phyloP scores from a whole-genome alignment of 2,797 vertebrate genomes.

The Gila robusta region DNA sequence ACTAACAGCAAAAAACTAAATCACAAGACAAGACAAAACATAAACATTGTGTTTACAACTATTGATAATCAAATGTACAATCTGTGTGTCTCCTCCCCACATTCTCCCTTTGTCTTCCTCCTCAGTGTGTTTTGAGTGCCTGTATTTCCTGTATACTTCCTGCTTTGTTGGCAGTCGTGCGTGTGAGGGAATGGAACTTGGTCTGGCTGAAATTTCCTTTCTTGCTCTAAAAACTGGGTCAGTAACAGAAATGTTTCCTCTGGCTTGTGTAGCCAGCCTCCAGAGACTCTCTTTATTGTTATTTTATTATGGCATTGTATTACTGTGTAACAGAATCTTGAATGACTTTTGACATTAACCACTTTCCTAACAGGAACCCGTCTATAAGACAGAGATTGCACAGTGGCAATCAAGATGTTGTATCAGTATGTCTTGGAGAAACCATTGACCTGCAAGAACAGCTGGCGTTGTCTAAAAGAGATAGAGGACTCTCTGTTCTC shows the following conservation, averaged over 20 bases:
- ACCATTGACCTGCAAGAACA: conserved; percentile 62
- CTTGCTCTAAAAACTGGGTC: conserved; percentile 58
- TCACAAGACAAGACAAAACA: neutral
- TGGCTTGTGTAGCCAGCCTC: neutral
- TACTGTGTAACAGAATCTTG: conserved; percentile 1
- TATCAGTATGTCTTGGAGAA: conserved; percentile 26
- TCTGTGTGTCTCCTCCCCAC: neutral
- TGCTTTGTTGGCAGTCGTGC: conserved; percentile 69
- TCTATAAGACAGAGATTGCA: neutral
- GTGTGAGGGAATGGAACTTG: conserved; percentile 65
- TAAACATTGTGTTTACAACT: neutral
- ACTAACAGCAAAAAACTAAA: neutral
- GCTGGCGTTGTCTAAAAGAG: conserved; percentile 69
- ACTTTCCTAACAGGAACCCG: neutral
- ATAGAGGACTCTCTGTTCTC: conserved; percentile 72
- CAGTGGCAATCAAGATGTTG: conserved; percentile 31
- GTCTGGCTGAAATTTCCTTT: conserved; percentile 70
- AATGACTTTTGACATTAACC: conserved; percentile 8
- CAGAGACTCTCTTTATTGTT: neutral
- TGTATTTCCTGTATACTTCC: conserved; percentile 75
- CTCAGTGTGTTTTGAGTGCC: conserved; percentile 66
- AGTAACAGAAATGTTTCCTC: conserved; percentile 64
- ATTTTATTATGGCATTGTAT: neutral
- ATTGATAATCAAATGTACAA: neutral
- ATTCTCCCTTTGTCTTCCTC: conserved; percentile 44